Evolutionary conservation across 2,888 invertebrate genomes (phyloP), one percentile per base, ranked within the genome.

Genomic region (Synergus laeviventris): DNA sequence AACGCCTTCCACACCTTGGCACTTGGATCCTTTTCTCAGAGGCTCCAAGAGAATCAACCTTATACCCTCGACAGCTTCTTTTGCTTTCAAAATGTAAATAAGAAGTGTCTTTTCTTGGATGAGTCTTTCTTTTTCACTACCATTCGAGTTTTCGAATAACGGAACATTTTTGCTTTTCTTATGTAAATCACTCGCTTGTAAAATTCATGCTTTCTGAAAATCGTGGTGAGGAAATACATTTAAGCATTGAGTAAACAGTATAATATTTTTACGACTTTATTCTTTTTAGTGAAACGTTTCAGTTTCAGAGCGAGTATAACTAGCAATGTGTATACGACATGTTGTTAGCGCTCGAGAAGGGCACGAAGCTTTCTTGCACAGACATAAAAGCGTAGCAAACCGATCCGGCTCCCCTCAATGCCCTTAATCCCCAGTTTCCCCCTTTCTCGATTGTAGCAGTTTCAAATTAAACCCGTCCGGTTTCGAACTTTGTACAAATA

Each of bases 131-230:
- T 61, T 60, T 24, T 14, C 75, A 54, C 64, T 56, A 31, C 1
- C n/a, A 24, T 59, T 4, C 12, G 24, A 59, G 18, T 18, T 36
- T 56, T 42, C 38, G 45, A 70, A 24, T 70, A 31, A 70, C 49
- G 24, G 24, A 2, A 42, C 31, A 36, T 70, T 49, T 49, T 11
- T 66, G 1, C 66, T 70, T 45, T 70, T 70, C n/a, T 31, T 70
- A 70, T 70, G 49, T 24, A 45, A 70, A 70, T 70, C 3, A n/a
- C 36, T 36, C n/a, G 36, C 38, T 45, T 42, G 75, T 75, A 66
- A 76, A 79, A 74, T 14, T 56, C 74, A 74, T 77, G 70, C 73
- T 76, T 78, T 77, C 70, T 74, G 78, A 76, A 78, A 81, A 81
- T 78, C 62, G 9, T 9, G 12, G n/a, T 9, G 49, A n/a, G n/a